Conservation (phyloP, 2,888 invertebrate species). For the Deroplatys truncata region DNA sequence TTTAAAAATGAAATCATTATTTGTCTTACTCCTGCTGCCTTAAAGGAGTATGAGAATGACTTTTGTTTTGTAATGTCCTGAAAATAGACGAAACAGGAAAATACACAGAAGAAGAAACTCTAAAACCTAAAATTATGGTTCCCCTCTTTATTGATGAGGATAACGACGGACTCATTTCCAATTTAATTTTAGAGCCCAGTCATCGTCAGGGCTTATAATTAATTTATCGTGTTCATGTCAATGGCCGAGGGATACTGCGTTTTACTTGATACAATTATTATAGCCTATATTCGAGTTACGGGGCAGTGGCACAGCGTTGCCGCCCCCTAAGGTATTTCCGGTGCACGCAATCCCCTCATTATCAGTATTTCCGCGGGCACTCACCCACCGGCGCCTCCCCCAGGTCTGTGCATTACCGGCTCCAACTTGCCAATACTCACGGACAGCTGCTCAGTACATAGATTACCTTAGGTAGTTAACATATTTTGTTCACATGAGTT, state of each 20-base stretch:
- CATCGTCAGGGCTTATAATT: not conserved
- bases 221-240: not conserved
- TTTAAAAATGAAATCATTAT: too few species aligned
- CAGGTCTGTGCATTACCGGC: not conserved
- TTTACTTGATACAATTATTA: not conserved
- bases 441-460: not conserved
- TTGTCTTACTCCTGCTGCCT: too few species aligned
- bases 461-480: not conserved
- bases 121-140: too few species aligned
- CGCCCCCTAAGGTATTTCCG: conserved; percentile 1
- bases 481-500: not conserved
- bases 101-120: too few species aligned
- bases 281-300: not conserved
- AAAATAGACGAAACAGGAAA: too few species aligned
- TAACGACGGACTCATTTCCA: too few species aligned
- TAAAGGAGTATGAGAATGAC: too few species aligned
- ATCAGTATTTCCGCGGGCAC: conserved; percentile 7
- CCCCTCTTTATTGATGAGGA: too few species aligned
- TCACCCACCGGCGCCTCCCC: not conserved
- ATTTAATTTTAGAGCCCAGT: not conserved
- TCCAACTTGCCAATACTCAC: not conserved
- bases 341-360: conserved; percentile 17
- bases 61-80: too few species aligned
- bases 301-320: not conserved
- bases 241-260: not conserved